Conservation (phyloP, 2,888 invertebrate genomes). For the Conistra vaccinii region DNA sequence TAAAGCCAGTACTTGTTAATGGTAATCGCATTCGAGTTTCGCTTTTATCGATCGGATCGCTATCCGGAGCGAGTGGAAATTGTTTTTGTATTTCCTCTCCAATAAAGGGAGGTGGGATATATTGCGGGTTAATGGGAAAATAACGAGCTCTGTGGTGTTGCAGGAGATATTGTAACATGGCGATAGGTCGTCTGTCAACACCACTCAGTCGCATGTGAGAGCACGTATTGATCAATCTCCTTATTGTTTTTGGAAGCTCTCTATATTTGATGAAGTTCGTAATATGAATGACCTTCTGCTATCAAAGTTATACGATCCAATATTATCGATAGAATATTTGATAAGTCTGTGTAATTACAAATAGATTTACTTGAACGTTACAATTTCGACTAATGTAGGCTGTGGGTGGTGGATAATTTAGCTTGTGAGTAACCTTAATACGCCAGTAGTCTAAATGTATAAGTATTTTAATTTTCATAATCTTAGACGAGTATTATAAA, state of each 20-base stretch:
- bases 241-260: conserved; percentile 70
- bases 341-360: conserved; percentile 52
- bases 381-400: conserved; percentile 14
- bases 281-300: conserved; percentile 62
- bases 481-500: not conserved
- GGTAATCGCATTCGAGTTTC: conserved; percentile 68
- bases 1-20: conserved; percentile 57
- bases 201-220: conserved; percentile 62
- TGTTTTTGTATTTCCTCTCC: conserved; percentile 74
- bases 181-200: conserved; percentile 70
- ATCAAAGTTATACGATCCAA: conserved; percentile 42
- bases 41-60: conserved; percentile 83
- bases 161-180: conserved; percentile 34
- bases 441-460: not conserved
- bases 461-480: not conserved
- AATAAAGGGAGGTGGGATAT: conserved; percentile 58
- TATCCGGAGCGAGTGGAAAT: conserved; percentile 76
- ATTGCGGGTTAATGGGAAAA: conserved; percentile 68
- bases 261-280: conserved; percentile 70
- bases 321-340: conserved; percentile 48
- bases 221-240: conserved; percentile 81
- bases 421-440: conserved; percentile 13
- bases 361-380: conserved; percentile 33
- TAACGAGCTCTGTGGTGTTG: conserved; percentile 63
- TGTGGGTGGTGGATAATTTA: conserved; percentile 4